Evolutionary conservation across 2,888 invertebrate species (phyloP).

Genomic region (Ormia ochracea): DNA sequence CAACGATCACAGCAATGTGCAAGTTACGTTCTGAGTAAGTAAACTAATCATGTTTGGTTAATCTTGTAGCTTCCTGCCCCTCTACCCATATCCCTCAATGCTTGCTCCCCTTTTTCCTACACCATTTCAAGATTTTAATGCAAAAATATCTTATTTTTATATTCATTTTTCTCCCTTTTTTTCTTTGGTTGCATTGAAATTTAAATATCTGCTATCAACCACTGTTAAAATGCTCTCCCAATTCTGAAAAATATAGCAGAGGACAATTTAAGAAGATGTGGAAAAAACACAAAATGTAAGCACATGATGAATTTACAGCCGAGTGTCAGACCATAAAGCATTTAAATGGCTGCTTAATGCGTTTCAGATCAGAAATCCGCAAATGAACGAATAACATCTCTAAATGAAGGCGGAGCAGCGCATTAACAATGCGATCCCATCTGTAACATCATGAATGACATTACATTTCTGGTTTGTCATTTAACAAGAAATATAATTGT

Average conservation of each 20-base stretch:
- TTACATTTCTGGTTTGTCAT: slow-evolving; percentile 57
- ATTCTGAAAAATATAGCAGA: not conserved
- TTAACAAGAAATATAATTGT: slow-evolving; percentile 32
- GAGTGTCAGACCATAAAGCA: slow-evolving; percentile 21
- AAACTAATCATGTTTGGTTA: too few species aligned
- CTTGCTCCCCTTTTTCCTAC: too few species aligned
- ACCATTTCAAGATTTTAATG: too few species aligned
- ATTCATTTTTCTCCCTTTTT: too few species aligned
- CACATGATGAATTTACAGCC: slow-evolving; percentile 27
- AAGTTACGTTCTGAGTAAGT: too few species aligned
- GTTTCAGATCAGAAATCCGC: not conserved
- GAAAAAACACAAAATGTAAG: not conserved
- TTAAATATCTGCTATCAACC: not conserved
- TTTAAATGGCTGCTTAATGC: slow-evolving; percentile 23
- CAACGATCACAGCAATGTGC: too few species aligned
- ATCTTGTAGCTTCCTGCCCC: too few species aligned
- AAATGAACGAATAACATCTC: slow-evolving; percentile 1
- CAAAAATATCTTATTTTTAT: too few species aligned
- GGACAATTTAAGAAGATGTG: not conserved
- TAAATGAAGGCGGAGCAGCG: not conserved
- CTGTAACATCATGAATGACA: slow-evolving; percentile 42
- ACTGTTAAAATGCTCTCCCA: not conserved
- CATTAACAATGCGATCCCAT: slow-evolving; percentile 35
- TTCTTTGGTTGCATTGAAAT: too few species aligned
- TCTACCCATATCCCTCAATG: too few species aligned